These are phyloP conservation scores for Drosophila mauritiana DNA, from an alignment of 1,140 invertebrate species.

Conservation along the genomic window DNA sequence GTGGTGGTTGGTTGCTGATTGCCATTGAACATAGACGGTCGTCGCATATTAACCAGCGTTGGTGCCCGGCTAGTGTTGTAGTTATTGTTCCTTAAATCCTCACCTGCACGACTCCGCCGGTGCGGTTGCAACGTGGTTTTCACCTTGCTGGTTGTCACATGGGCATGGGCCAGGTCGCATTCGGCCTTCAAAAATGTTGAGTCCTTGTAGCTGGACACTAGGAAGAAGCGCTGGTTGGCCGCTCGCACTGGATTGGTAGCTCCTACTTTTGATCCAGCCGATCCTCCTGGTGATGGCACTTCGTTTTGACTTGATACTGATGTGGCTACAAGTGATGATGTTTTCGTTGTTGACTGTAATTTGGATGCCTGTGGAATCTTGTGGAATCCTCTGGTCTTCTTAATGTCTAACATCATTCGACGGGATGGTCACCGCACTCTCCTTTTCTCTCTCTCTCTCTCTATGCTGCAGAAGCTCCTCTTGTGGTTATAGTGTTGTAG, in stretches of 20 bases:
- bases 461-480: slow-evolving; percentile 12
- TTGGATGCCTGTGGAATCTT: slow-evolving; percentile 71
- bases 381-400: slow-evolving; percentile 76
- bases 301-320: background rate
- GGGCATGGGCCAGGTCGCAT: slow-evolving; percentile 82
- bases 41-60: slow-evolving; percentile 68
- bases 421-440: slow-evolving; percentile 35
- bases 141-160: slow-evolving; percentile 50
- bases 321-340: slow-evolving; percentile 12
- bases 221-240: slow-evolving; percentile 76
- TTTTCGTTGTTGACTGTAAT: slow-evolving; percentile 46
- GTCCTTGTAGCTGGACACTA: slow-evolving; percentile 73
- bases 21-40: slow-evolving; percentile 69
- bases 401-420: slow-evolving; percentile 81
- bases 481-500: no score
- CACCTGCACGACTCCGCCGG: slow-evolving; percentile 37
- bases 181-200: slow-evolving; percentile 77
- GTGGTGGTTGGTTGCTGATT: slow-evolving; percentile 47
- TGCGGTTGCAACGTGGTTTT: slow-evolving; percentile 19
- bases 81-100: slow-evolving; percentile 59
- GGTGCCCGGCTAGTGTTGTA: slow-evolving; percentile 1
- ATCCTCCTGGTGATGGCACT: slow-evolving; percentile 3
- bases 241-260: slow-evolving; percentile 62
- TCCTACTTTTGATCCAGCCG: background rate
- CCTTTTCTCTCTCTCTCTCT: background rate